Percentiles rank a stretch among this genome's conserved stretches.
Conservation (phyloP, 2,113 vertebrate genomes). For the Serilophus lunatus region DNA sequence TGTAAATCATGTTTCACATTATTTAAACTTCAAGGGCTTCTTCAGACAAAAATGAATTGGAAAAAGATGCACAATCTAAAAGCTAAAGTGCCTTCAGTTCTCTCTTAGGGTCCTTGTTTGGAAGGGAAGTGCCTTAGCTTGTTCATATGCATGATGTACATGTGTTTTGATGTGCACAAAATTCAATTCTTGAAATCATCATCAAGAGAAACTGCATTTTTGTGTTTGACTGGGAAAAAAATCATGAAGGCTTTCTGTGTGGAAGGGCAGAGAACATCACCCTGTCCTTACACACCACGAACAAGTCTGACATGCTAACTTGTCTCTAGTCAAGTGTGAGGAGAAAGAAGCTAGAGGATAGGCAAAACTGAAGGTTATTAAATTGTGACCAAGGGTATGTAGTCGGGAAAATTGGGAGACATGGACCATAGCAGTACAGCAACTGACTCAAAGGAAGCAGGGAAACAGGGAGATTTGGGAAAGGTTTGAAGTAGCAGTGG, state of each 20-base stretch:
- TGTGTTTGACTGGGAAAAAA: not conserved
- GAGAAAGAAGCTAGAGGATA: not conserved
- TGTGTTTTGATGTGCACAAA: not conserved
- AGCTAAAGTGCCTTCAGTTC: not conserved
- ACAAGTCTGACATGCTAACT: not conserved
- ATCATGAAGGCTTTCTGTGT: fast-evolving
- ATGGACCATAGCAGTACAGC: not conserved
- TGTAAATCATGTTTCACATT: not conserved
- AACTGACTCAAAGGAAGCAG: not conserved
- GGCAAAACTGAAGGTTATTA: not conserved
- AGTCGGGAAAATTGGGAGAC: not conserved
- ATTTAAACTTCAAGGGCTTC: not conserved
- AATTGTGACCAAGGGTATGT: not conserved
- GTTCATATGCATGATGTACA: not conserved
- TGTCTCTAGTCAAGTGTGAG: not conserved
- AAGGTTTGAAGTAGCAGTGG: fast-evolving
- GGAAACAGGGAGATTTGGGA: not conserved
- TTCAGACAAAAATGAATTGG: not conserved
- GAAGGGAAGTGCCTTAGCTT: not conserved
- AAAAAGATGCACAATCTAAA: not conserved
- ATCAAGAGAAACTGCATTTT: not conserved
- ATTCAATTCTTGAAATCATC: not conserved
- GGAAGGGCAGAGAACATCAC: not conserved
- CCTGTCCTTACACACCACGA: not conserved
- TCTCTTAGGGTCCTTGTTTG: not conserved